Base-by-base conservation (phyloP, 2,888 invertebrate genomes). In the Perdita meconis region DNA sequence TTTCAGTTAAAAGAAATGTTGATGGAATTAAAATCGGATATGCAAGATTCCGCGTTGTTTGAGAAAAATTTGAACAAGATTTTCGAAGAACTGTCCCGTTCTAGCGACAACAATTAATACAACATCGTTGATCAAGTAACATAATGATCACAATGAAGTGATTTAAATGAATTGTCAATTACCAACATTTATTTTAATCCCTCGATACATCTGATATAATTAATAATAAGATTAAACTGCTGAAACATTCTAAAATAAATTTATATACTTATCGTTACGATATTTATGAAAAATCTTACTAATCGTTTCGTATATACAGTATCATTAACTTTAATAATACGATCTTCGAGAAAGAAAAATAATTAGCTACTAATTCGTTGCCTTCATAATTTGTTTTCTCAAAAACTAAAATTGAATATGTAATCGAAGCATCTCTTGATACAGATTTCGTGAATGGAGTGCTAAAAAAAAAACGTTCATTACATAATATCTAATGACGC, bases 251-350 rank as follows among this genome's bases (percentile, higher is more conserved):
- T 55, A 36, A 74, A 71, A 64, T 59, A 71, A 74, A 53, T 53
- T 53, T 72, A 74, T 72, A 74, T 59, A 44, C 44, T 71, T 44
- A 71, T 71, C 44, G 22, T 64, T 71, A 72, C 44, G 64, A 71
- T 59, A 59, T 44, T 71, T 47, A 64, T 65, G 53, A 59, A 72
- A 74, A 64, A 2, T 64, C 53, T 64, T 71, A 64, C 38, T 59
- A 64, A 59, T 59, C 57, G 59, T 74, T 74, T 74, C 59, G 26
- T 74, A 74, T 74, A 72, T 59, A 74, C 68, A 72, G 38, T 44
- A 36, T 22, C 53, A 38, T 51, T 16, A 38, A 63, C 34, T 51
- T 50, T 56, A 34, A 19, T 61, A 42, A 26, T 53, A 8, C 55
- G 22, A 19, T 47, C 34, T n/a, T 61, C 6, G 6, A 30, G 6